Evolutionary conservation across 2,113 vertebrate species (phyloP).

Genomic region (Phyllostomus discolor): DNA sequence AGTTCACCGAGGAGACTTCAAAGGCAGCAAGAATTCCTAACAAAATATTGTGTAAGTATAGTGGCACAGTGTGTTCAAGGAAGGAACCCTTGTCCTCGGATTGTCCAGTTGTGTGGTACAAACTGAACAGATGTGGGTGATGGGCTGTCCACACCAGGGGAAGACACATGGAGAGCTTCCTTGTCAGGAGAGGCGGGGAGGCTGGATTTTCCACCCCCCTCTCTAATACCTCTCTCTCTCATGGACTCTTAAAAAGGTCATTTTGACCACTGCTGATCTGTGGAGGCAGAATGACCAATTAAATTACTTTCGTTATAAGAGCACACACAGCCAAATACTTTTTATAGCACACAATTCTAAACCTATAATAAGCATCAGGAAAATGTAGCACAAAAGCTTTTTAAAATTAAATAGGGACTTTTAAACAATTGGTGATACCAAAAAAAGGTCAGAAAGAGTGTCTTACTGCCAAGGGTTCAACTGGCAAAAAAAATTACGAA

Average conservation of each 20-base stretch:
- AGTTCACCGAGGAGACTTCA: not conserved
- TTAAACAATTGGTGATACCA: conserved; percentile 58
- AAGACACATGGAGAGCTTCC: not conserved
- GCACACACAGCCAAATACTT: conserved; percentile 46
- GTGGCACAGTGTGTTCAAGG: not conserved
- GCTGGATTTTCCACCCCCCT: not conserved
- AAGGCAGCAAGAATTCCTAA: not conserved
- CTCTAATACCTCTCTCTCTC: conserved; percentile 9
- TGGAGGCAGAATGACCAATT: conserved; percentile 50
- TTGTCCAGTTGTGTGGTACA: not conserved
- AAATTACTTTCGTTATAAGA: conserved; percentile 61
- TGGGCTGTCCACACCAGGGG: not conserved
- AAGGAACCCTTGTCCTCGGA: not conserved
- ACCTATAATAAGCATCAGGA: conserved; percentile 59
- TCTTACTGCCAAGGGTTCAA: conserved; percentile 31
- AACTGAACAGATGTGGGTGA: not conserved
- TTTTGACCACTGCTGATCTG: conserved; percentile 40
- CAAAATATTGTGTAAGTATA: not conserved
- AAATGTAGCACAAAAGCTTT: conserved; percentile 54
- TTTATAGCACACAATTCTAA: conserved; percentile 38
- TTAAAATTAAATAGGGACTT: conserved; percentile 59
- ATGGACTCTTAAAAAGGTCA: conserved; percentile 15
- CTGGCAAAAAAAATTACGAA: conserved; percentile 25
- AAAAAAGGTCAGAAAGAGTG: conserved; percentile 49
- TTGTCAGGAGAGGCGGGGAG: not conserved